These are phyloP conservation scores for Semaprochilodus insignis DNA, from an alignment of 2,797 vertebrate genomes.

Conservation along the genomic window DNA sequence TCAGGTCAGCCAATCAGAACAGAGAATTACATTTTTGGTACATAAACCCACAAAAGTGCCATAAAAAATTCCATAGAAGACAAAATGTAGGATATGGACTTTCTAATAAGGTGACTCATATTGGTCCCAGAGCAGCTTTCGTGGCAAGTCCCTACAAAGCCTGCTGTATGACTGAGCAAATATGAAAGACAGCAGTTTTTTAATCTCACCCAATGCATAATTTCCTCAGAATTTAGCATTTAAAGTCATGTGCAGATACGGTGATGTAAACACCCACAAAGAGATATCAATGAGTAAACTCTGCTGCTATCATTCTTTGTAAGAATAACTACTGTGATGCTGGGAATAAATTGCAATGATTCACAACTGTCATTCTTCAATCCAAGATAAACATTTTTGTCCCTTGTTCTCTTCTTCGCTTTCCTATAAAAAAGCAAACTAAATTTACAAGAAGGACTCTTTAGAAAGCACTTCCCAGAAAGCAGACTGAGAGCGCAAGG, in stretches of 20 bases:
- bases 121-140: neutral
- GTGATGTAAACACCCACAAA: slow-evolving; percentile 37
- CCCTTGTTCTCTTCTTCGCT: slow-evolving; percentile 6
- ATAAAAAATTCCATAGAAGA: neutral
- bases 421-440: slow-evolving; percentile 9
- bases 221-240: neutral
- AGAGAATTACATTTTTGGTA: too few relatives aligned
- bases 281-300: slow-evolving; percentile 32
- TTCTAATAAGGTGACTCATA: too few relatives aligned
- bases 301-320: slow-evolving; percentile 31
- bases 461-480: slow-evolving; percentile 33
- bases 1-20: too few relatives aligned
- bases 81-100: too few relatives aligned
- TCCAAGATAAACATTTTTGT: slow-evolving; percentile 52
- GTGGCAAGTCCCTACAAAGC: neutral
- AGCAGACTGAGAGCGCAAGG: slow-evolving; percentile 48
- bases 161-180: neutral
- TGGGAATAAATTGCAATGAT: slow-evolving; percentile 30
- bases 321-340: slow-evolving; percentile 31
- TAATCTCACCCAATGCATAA: slow-evolving; percentile 6
- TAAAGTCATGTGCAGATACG: slow-evolving; percentile 7
- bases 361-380: slow-evolving; percentile 35
- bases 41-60: too few relatives aligned
- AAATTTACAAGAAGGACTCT: slow-evolving; percentile 36
- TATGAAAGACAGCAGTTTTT: neutral